phyloP scores from a whole-genome alignment of 2,888 invertebrate genomes.

The Ditula angustiorana region DNA sequence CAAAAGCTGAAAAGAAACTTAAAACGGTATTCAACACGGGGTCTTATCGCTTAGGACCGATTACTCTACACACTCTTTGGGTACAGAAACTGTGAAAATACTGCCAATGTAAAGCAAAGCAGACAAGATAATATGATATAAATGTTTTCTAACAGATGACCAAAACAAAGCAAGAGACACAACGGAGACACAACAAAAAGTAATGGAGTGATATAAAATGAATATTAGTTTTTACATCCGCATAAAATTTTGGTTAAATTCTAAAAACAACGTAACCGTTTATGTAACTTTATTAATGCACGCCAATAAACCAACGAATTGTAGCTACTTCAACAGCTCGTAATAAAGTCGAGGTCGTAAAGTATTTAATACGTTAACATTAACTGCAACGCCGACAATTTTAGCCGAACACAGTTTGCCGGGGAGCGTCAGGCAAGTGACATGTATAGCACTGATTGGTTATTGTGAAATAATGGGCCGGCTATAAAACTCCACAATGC shows the following conservation, averaged over 20 bases:
- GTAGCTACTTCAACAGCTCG: slow-evolving; percentile 13
- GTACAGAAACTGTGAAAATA: too few relatives aligned
- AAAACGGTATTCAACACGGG: too few relatives aligned
- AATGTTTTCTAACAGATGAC: too few relatives aligned
- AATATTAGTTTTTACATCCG: neutral
- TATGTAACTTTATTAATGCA: neutral
- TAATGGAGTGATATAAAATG: neutral
- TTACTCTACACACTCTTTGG: too few relatives aligned
- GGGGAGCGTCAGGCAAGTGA: slow-evolving; percentile 76
- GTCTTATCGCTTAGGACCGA: too few relatives aligned
- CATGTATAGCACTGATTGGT: slow-evolving; percentile 79
- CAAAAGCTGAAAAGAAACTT: too few relatives aligned
- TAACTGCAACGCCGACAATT: slow-evolving; percentile 46
- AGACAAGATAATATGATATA: too few relatives aligned
- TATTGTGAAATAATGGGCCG: slow-evolving; percentile 76
- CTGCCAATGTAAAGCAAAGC: too few relatives aligned
- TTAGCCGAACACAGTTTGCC: slow-evolving; percentile 48
- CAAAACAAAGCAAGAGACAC: too few relatives aligned
- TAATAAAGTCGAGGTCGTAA: slow-evolving; percentile 16
- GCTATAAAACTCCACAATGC: slow-evolving; percentile 52
- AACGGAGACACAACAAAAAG: neutral
- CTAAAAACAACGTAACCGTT: neutral
- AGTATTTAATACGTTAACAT: slow-evolving; percentile 47
- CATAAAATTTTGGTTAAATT: neutral
- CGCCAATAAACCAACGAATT: slow-evolving; percentile 1